Evolutionary conservation across 2,888 invertebrate species (phyloP), one percentile per base, ranked within the genome.

Genomic region (Mechanitis mazaeus): DNA sequence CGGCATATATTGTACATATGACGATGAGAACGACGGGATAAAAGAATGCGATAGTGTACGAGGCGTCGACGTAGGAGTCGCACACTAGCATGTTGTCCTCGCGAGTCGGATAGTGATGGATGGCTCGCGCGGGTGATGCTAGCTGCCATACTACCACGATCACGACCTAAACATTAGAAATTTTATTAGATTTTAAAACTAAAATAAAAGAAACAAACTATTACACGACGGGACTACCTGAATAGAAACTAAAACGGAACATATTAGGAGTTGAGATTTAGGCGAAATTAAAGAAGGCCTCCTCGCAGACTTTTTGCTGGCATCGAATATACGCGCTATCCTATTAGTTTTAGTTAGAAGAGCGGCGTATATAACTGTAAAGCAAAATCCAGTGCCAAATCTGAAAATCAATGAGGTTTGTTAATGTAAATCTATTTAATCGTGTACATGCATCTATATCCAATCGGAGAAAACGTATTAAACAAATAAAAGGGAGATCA

Each of bases 331-430:
- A 60, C 99, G 91, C 2, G 98, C 95, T 69, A 99, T 99, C 63
- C 99, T 92, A 87, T 98, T 99, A 5, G 99, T 99, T 91, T 98
- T 98, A 31, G 98, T 99, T 61, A 99, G 92, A 33, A 99, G 91
- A 2, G 99, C 97, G 0, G 98, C 98, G 85, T 99, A 99, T 60
- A 99, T 98, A 54, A 98, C 95, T 1, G 98, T 96, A 90, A 99
- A 99, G 78, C 98, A 97, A 79, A 98, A 95, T 1, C 97, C 97
- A 0, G 97, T 95, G 11, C 94, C 93, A 74, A 96, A 95, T 75
- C 95, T 96, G 74, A 1, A 59, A 64, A 20, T 5, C 12, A 57
- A 55, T 31, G 11, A 28, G 28, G n/a, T 28, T 3, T 11, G 28
- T 47, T 47, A 47, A 28, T n/a, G 2, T 9, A 28, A 20, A 9